Percentiles rank a stretch among this genome's conserved stretches.
Evolutionary conservation across 2,888 invertebrate genomes (phyloP).

Genomic region (Orthonychiurus folsomi): DNA sequence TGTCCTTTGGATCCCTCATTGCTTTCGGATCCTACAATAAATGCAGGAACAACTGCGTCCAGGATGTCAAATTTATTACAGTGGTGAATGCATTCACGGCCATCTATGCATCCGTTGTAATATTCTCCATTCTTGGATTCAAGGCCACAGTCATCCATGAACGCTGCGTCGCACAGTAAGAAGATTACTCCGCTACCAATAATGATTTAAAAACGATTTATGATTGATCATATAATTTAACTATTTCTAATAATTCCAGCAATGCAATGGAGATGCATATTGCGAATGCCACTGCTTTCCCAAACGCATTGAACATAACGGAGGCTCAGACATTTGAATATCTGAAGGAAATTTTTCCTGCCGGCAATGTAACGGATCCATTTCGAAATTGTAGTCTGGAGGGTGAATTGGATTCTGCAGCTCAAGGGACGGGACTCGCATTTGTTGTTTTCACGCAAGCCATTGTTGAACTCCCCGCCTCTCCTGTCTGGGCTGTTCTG

Average conservation of each 20-base stretch:
- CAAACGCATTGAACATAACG: slow-evolving; percentile 47
- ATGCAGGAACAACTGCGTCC: slow-evolving; percentile 85
- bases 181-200: slow-evolving; percentile 29
- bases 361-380: slow-evolving; percentile 11
- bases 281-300: slow-evolving; percentile 35
- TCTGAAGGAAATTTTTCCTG: slow-evolving; percentile 12
- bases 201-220: neutral
- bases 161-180: slow-evolving; percentile 66
- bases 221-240: slow-evolving; percentile 4
- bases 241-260: slow-evolving; percentile 43
- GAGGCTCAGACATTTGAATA: slow-evolving; percentile 49
- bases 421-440: slow-evolving; percentile 89
- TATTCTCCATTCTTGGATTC: slow-evolving; percentile 90
- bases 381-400: slow-evolving; percentile 61
- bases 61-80: slow-evolving; percentile 82
- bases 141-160: slow-evolving; percentile 87
- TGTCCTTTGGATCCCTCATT: slow-evolving; percentile 89
- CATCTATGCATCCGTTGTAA: slow-evolving; percentile 87
- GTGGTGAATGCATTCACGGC: slow-evolving; percentile 88
- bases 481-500: slow-evolving; percentile 91
- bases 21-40: slow-evolving; percentile 94
- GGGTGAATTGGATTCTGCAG: slow-evolving; percentile 73
- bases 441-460: slow-evolving; percentile 91
- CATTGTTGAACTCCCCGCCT: slow-evolving; percentile 83
- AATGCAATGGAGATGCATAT: slow-evolving; percentile 48